Base-by-base conservation (phyloP, 2,797 vertebrate species). In the Argentina silus region DNA sequence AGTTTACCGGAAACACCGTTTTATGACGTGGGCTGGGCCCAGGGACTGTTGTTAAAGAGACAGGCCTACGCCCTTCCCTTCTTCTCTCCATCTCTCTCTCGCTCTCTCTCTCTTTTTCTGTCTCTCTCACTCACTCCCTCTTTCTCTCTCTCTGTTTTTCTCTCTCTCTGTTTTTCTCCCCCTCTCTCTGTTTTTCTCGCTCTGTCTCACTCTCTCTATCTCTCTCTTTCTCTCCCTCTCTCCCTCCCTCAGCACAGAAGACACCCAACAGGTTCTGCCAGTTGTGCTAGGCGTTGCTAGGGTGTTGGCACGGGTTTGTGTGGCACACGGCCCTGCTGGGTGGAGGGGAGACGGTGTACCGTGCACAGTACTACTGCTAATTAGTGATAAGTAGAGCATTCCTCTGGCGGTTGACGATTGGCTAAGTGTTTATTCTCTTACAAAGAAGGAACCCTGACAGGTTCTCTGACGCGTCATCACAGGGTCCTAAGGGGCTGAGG, bases 201-300 rank as follows among this genome's bases (percentile, higher is more conserved):
- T 3, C 23, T 17, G n/a, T n/a, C n/a, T n/a, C n/a, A n/a, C 6
- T n/a, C n/a, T n/a, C n/a, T n/a, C n/a, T n/a, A n/a, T n/a, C n/a
- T n/a, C n/a, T 48, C 15, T 42, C 12, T 10, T 42, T 6, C 43
- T 21, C 62, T 72, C 69, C 21, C 47, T 44, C 67, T 61, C 56
- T 72, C 53, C 21, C 48, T 55, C 43, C 11, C 19, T 51, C 19
- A 61, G 77, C 73, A 67, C 51, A 47, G 23, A 57, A 61, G 72
- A 76, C 42, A 75, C 42, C 78, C 0, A 63, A 87, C 92, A 65
- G 81, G 93, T 93, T 79, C 19, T 75, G 75, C 92, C 66, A 50
- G 91, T 92, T 36, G 1, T 23, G 36, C 67, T 8, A 79, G 91
- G 84, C 51, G 75, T 87, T 73, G 64, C 53, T 72, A 64, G 79